phyloP scores from a whole-genome alignment of 2,113 vertebrate genomes.

The Sylvietta virens region DNA sequence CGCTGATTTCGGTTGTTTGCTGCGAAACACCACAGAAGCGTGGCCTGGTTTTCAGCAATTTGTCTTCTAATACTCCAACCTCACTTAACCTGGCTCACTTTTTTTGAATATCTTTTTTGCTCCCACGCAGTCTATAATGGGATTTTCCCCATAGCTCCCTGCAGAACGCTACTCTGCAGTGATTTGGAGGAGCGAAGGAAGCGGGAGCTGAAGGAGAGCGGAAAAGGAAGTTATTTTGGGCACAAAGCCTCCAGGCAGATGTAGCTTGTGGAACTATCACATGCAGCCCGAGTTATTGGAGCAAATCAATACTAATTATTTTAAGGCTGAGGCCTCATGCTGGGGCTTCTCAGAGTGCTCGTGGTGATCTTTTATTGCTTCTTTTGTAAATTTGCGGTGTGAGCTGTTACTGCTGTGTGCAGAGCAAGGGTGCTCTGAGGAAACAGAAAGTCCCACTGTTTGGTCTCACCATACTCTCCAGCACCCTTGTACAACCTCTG shows the following conservation, averaged over 20 bases:
- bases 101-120: slow-evolving; percentile 10
- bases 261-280: slow-evolving; percentile 60
- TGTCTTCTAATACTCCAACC: slow-evolving; percentile 7
- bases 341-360: slow-evolving; percentile 11
- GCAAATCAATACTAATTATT: slow-evolving; percentile 70
- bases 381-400: not conserved
- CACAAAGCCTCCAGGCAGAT: slow-evolving; percentile 42
- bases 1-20: not conserved
- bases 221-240: slow-evolving; percentile 58
- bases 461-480: not conserved
- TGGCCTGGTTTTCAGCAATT: not conserved
- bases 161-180: not conserved
- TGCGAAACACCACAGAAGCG: fast-evolving
- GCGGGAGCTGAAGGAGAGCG: not conserved
- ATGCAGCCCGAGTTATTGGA: slow-evolving; percentile 43
- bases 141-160: slow-evolving; percentile 32
- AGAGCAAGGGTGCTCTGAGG: not conserved
- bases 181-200: not conserved
- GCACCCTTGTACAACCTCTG: not conserved
- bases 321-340: slow-evolving; percentile 39
- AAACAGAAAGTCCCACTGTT: not conserved
- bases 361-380: slow-evolving; percentile 32
- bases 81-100: slow-evolving; percentile 12
- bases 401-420: not conserved
- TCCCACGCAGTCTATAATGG: slow-evolving; percentile 28